These are phyloP conservation scores for Catostylus mosaicus DNA, from an alignment of 30 jellyfish, hydroid and myxozoan species.

Conservation along the genomic window DNA sequence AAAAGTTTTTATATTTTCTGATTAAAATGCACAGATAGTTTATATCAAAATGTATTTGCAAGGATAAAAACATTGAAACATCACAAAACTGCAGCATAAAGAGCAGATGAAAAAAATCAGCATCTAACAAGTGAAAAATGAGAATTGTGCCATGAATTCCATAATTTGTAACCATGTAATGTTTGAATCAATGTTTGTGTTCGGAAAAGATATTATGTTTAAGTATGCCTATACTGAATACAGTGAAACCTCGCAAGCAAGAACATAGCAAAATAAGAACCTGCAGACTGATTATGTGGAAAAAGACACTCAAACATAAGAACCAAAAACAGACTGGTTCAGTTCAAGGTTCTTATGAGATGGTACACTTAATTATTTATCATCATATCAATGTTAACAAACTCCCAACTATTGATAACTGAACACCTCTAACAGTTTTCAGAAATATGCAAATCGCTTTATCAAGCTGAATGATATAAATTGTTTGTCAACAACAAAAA, in stretches of 20 bases:
- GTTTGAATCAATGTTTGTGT: no score
- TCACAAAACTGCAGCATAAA: no score
- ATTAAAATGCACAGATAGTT: not conserved
- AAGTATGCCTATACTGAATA: no score
- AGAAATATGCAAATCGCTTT: not conserved
- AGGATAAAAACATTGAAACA: no score
- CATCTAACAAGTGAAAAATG: no score
- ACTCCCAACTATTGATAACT: not conserved
- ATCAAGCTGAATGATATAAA: no score
- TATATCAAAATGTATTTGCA: constrained; percentile 6
- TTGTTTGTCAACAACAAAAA: no score
- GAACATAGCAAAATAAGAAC: constrained; percentile 1
- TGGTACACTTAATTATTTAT: not conserved
- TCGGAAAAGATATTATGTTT: no score
- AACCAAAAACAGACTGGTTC: not conserved
- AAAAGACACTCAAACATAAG: not conserved
- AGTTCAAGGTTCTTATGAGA: not conserved
- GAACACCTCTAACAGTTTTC: not conserved
- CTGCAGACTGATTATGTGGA: not conserved
- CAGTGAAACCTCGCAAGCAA: not conserved
- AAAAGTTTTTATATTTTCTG: not conserved
- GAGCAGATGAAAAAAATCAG: no score
- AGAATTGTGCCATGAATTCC: no score
- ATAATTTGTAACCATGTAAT: no score
- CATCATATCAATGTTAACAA: no score